These are phyloP conservation scores for Trematomus loennbergii DNA, from an alignment of 2,113 vertebrate species.

Conservation along the genomic window DNA sequence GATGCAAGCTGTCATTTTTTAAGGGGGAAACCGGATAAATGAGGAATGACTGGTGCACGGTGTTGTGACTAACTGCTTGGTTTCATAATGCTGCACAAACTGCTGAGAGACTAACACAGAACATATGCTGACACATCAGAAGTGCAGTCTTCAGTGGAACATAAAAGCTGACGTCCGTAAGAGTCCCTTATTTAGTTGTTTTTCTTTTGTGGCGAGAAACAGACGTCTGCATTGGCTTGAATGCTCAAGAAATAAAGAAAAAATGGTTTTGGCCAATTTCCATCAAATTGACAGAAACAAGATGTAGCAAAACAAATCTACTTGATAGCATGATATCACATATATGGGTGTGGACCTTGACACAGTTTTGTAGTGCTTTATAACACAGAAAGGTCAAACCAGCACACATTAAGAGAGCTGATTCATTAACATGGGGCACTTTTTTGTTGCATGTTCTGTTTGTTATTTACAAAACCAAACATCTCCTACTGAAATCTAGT, in stretches of 20 bases:
- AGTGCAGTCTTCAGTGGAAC: constrained; percentile 51
- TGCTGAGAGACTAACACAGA: constrained; percentile 63
- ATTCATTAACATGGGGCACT: background rate
- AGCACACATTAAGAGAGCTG: background rate
- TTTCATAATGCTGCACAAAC: constrained; percentile 67
- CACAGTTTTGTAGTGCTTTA: constrained; percentile 8
- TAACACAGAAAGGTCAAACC: too few relatives aligned
- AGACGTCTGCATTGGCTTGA: constrained; percentile 39
- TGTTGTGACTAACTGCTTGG: constrained; percentile 64
- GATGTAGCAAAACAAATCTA: constrained; percentile 50
- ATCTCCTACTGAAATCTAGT: constrained; percentile 8
- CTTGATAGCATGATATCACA: constrained; percentile 13
- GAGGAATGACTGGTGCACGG: constrained; percentile 59
- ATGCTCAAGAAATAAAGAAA: constrained; percentile 36
- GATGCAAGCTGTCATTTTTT: constrained; percentile 56
- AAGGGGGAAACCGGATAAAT: constrained; percentile 30
- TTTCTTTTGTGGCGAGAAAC: constrained; percentile 28
- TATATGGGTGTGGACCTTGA: constrained; percentile 11
- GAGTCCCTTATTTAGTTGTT: constrained; percentile 44
- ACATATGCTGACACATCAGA: constrained; percentile 76
- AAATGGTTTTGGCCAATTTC: constrained; percentile 52
- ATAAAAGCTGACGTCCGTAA: constrained; percentile 55
- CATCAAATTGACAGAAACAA: constrained; percentile 48
- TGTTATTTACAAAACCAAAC: constrained; percentile 29
- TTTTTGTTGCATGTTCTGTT: constrained; percentile 22